Evolutionary conservation across 2,113 vertebrate genomes (phyloP), one percentile per base, ranked within the genome.

Genomic region (Eonycteris spelaea): DNA sequence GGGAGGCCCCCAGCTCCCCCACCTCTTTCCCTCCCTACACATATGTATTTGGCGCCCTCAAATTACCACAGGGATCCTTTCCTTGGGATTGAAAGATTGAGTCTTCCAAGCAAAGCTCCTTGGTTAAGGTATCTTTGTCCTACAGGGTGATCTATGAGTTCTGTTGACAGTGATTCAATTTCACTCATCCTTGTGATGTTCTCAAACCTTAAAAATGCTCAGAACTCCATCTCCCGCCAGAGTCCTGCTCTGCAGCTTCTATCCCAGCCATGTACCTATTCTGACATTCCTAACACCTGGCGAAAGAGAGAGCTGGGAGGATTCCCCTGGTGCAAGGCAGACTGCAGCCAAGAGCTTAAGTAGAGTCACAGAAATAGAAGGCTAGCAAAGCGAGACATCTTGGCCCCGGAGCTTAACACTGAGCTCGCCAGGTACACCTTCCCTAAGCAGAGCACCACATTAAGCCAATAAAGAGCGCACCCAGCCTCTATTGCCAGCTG

Each of bases 371-470:
- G 70, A 82, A 67, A 96, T 3, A 73, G 92, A 93, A 59, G 86
- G 11, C 91, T 61, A 97, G 90, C 91, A 93, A 98, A 97, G 33
- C 96, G 71, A 88, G 53, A 82, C 48, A 13, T 28, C 51, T 28
- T 35, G 3, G 95, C 90, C 94, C 92, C 24, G 6, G 53, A 90
- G 97, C 68, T 96, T 57, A 67, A 70, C n/a, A 28, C 77, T 30
- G 45, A 40, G 89, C 71, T 43, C 83, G 21, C 24, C 90, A 73
- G 73, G 89, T 82, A 55, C n/a, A 10, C 2, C 55, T 51, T 92
- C 97, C 90, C 57, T 89, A 88, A 97, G n/a, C 43, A 93, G 6
- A 96, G 94, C 77, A 85, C 94, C 96, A 74, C 96, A 87, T n/a
- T 74, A 68, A 96, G 73, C 78, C 96, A 95, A 79, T 0, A 82